Percentiles rank a stretch among this genome's conserved stretches.
phyloP scores from a whole-genome alignment of 2,113 vertebrate genomes.

The Prolemur simus region DNA sequence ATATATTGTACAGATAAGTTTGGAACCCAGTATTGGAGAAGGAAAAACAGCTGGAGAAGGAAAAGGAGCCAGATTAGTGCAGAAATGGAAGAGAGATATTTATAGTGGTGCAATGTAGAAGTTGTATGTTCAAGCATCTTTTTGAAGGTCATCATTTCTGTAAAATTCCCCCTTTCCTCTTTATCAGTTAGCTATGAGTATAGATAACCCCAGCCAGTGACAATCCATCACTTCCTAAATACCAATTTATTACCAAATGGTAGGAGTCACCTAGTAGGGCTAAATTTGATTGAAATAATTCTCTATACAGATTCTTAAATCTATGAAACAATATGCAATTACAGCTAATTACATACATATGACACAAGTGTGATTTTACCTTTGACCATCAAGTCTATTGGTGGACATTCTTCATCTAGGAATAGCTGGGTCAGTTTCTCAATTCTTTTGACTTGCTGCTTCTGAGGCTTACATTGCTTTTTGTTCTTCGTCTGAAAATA shows the following conservation, averaged over 20 bases:
- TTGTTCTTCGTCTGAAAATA: slow-evolving; percentile 44
- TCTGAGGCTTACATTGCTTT: not conserved
- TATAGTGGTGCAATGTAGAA: not conserved
- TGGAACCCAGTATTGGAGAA: not conserved
- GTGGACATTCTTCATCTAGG: not conserved
- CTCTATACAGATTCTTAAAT: slow-evolving; percentile 17
- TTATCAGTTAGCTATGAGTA: not conserved
- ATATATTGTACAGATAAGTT: not conserved
- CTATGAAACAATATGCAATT: not conserved
- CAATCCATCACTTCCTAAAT: not conserved
- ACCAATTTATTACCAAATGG: not conserved
- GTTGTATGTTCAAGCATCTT: not conserved
- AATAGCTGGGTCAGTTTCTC: not conserved
- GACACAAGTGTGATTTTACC: not conserved
- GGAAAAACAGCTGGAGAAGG: not conserved
- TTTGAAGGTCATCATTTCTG: slow-evolving; percentile 21
- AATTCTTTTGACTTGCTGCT: not conserved
- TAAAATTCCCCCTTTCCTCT: not conserved
- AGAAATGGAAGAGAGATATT: not conserved
- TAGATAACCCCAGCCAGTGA: not conserved
- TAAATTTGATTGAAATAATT: slow-evolving; percentile 24
- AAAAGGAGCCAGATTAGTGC: not conserved
- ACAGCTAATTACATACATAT: not conserved
- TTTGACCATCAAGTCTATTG: not conserved
- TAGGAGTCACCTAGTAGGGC: not conserved